A percentile compares a stretch with the other conserved stretches of the same genome.
Evolutionary conservation across 2,113 vertebrate species (phyloP).

Genomic region (Myiopsitta monachus): DNA sequence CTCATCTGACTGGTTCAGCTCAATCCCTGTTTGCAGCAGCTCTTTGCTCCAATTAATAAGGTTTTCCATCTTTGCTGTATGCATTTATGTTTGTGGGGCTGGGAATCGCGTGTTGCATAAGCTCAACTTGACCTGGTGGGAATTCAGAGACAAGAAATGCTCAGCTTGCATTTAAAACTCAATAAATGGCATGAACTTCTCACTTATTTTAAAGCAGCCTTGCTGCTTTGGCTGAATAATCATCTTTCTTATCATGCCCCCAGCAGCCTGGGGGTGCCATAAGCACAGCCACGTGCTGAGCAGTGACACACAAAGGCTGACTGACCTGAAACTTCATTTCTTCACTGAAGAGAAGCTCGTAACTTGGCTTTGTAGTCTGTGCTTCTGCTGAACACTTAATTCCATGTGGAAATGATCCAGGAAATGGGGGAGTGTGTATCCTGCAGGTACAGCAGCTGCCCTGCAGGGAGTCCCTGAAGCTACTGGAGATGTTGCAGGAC

Average conservation of each 20-base stretch:
- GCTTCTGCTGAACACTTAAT: background rate
- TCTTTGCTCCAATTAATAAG: background rate
- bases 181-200: background rate
- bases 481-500: background rate
- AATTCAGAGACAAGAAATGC: background rate
- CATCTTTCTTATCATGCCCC: background rate
- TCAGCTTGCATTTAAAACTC: background rate
- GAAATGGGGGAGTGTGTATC: background rate
- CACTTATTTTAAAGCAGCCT: background rate
- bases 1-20: background rate
- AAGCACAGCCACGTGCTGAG: too few relatives aligned
- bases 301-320: background rate
- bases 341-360: background rate
- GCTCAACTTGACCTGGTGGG: background rate
- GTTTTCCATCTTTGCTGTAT: background rate
- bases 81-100: background rate
- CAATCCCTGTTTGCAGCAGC: accelerated
- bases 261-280: accelerated
- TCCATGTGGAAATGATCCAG: accelerated
- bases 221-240: background rate
- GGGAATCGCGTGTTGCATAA: background rate
- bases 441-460: background rate
- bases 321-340: background rate
- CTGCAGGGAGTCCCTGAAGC: background rate
- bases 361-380: background rate